Percentiles rank a stretch among this genome's conserved stretches.
phyloP scores from a whole-genome alignment of 1,140 invertebrate species.

The Phthorimaea operculella region DNA sequence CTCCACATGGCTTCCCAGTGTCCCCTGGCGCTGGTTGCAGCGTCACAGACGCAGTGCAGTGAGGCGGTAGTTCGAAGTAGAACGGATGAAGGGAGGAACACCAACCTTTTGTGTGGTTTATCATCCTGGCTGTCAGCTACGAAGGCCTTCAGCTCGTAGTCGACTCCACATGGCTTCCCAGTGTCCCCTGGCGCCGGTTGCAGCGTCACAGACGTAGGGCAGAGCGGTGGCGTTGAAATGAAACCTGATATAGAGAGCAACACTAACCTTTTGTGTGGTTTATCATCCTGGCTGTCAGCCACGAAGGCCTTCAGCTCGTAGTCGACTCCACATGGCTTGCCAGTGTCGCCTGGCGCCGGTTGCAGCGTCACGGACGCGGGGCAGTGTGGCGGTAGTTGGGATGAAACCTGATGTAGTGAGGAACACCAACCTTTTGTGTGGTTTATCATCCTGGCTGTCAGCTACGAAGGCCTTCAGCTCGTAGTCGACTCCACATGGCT shows the following conservation, averaged over 20 bases:
- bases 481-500: slow-evolving; percentile 99
- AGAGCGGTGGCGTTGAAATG: slow-evolving; percentile 98
- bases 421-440: no score
- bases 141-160: no score
- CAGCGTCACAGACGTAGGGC: no score
- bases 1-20: slow-evolving; percentile 96
- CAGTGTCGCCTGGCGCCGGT: slow-evolving; percentile 93
- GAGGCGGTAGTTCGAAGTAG: slow-evolving; percentile 96
- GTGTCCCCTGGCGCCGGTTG: slow-evolving; percentile 96
- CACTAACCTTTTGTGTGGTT: slow-evolving; percentile 84
- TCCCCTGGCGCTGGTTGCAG: slow-evolving; percentile 95
- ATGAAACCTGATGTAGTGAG: no score
- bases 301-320: no score
- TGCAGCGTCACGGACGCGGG: slow-evolving; percentile 96
- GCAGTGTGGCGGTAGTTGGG: slow-evolving; percentile 95
- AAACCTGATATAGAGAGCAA: slow-evolving; percentile 90
- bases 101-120: no score
- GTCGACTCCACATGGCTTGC: slow-evolving; percentile 98
- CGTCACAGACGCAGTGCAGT: no score
- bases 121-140: no score
- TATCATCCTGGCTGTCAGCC: no score
- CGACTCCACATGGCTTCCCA: slow-evolving; percentile 97
- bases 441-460: slow-evolving; percentile 92
- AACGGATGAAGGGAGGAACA: no score
- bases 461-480: no score